Conservation (phyloP, 2,797 vertebrate species). For the Squalus acanthias region DNA sequence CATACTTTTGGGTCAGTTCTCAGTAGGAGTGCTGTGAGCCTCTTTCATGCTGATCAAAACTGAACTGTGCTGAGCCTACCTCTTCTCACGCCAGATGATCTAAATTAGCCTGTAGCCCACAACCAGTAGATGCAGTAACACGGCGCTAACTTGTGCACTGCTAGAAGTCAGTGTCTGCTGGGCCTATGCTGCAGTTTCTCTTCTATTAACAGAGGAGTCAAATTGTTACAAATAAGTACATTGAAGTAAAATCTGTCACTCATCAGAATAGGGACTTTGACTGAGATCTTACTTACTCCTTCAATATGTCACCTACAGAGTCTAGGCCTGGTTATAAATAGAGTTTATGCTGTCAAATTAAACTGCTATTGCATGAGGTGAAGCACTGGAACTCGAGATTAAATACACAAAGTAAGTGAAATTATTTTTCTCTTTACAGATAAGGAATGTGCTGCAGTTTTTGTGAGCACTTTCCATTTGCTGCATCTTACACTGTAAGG, state of each 20-base stretch:
- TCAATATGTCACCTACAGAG: neutral
- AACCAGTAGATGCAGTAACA: neutral
- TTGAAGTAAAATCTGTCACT: slow-evolving; percentile 30
- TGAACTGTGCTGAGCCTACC: neutral
- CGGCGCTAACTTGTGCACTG: neutral
- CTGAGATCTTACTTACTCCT: slow-evolving; percentile 29
- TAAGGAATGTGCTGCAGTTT: slow-evolving; percentile 34
- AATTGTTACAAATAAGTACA: slow-evolving; percentile 27
- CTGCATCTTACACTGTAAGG: slow-evolving; percentile 8
- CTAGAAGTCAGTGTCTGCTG: neutral
- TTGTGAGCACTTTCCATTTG: slow-evolving; percentile 23
- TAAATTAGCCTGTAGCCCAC: neutral
- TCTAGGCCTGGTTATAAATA: slow-evolving; percentile 28
- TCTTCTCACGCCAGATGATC: neutral
- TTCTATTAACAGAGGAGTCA: neutral
- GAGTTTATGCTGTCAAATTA: slow-evolving; percentile 36
- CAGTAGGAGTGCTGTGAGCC: neutral
- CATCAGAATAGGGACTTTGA: slow-evolving; percentile 20
- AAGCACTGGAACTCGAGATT: slow-evolving; percentile 33
- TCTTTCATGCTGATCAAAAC: neutral
- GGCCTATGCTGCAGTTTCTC: neutral
- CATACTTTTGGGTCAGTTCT: neutral
- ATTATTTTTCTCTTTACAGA: slow-evolving; percentile 25
- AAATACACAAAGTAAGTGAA: slow-evolving; percentile 38
- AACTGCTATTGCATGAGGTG: slow-evolving; percentile 32